Evolutionary conservation across 2,888 invertebrate species (phyloP), one percentile per base, ranked within the genome.

Genomic region (Shargacucullia verbasci): DNA sequence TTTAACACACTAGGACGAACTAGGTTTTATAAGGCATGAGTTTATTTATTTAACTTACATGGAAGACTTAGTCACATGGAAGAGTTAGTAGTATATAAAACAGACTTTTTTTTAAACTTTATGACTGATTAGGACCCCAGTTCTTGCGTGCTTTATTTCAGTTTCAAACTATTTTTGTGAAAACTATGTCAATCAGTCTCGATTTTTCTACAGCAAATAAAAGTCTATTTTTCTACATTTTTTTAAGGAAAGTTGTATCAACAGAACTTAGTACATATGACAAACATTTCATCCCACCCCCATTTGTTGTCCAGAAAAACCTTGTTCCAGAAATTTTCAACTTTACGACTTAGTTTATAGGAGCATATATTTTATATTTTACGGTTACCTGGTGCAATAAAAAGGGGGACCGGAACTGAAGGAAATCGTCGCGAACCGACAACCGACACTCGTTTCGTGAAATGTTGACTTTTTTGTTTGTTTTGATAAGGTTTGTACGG

Each of bases 331-430:
- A 84, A 85, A 82, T 82, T 83, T 83, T 80, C 76, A 78, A 79
- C 76, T 84, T 87, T 86, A 88, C 82, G 79, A 77, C 78, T 65
- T 78, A 82, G 83, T 88, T 88, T 88, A 88, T 84, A 76, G 84
- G 71, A 72, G 63, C 82, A 81, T 86, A 84, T 85, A 85, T 87
- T 87, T 85, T 81, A 83, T 80, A 84, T 79, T 86, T 86, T 85
- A 85, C 79, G 71, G 81, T 82, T 78, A 87, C 73, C 70, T 55
- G 65, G 40, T 53, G 66, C 66, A 57, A 61, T 74, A 76, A 74
- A 74, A 76, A 56, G 45, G 43, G 41, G 58, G 53, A 56, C 58
- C 55, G 70, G 77, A 66, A 63, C 53, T 41, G 49, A 59, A 76
- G 63, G 56, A 60, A 72, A 76, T 76, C 64, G 73, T 76, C 69